Conservation (phyloP, 2,888 invertebrate species). For the Torymus auratus region DNA sequence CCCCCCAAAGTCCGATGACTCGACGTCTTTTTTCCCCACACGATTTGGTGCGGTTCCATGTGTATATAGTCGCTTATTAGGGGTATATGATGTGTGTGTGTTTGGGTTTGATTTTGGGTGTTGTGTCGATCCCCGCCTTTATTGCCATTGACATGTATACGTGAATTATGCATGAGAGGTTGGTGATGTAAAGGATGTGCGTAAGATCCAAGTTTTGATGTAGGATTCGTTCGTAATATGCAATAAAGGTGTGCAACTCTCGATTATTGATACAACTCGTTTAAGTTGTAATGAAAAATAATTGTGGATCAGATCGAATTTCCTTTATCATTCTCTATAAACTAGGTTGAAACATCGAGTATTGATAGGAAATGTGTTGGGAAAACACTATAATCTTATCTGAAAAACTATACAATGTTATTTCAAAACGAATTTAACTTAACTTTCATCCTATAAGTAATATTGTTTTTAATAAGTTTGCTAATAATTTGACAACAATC, state of each 20-base stretch:
- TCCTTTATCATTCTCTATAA: too few species aligned
- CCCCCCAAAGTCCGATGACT: constrained; percentile 28
- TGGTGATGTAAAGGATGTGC: background rate
- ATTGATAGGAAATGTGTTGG: too few species aligned
- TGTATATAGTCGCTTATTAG: background rate
- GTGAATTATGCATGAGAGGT: constrained; percentile 12
- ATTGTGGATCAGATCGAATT: too few species aligned
- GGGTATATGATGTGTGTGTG: background rate
- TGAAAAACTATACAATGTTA: too few species aligned
- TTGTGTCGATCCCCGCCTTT: constrained; percentile 9
- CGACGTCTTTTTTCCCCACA: constrained; percentile 14
- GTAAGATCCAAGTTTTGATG: background rate
- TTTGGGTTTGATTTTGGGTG: constrained; percentile 29
- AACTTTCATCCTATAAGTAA: too few species aligned
- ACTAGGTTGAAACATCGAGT: too few species aligned
- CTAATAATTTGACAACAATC: too few species aligned
- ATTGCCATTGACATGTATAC: background rate
- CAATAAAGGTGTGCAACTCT: background rate
- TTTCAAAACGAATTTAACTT: too few species aligned
- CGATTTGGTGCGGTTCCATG: background rate
- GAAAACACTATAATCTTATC: too few species aligned
- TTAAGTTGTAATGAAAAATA: too few species aligned
- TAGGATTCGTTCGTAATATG: background rate
- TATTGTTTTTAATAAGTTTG: too few species aligned
- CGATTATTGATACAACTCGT: too few species aligned